Evolutionary conservation across 2,888 invertebrate genomes (phyloP), one percentile per base, ranked within the genome.

Genomic region (Hirtodrosophila duncani): DNA sequence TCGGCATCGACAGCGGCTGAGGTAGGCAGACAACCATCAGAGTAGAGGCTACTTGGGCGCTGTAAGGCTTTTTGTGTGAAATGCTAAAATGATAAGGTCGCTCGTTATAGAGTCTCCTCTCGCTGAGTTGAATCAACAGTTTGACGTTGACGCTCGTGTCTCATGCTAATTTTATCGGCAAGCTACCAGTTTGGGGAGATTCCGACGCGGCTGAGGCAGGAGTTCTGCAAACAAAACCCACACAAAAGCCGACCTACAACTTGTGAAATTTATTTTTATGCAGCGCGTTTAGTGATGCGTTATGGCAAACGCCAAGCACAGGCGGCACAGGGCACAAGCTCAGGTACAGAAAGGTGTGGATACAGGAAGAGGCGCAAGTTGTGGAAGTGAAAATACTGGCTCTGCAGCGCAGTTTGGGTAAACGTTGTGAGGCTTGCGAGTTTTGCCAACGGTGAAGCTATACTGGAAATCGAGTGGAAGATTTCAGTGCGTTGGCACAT

Each of bases 121-220:
- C 5, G 60, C 52, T 52, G 42, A 39, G 60, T 34, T 51, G 80
- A 79, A 75, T 79, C 72, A 74, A 74, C 72, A 74, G 72, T 79
- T 79, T 75, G 80, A 51, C 65, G 53, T 48, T 64, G 69, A 20
- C 36, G 43, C 34, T 49, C 39, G 46, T 56, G 67, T 58, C 53
- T 60, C 44, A 60, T 75, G 66, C 80, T 74, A 79, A 74, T 75
- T 79, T 79, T 74, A 77, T n/a, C n/a, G n/a, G n/a, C n/a, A n/a
- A n/a, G n/a, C n/a, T n/a, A 65, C 62, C 43, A 39, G 14, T 20
- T 36, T 26, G n/a, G 5, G 26, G 7, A 16, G 6, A 5, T 5
- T 16, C 18, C 9, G 7, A 30, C 13, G 16, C 6, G 11, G 24
- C 10, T 18, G 2, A 30, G 18, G n/a, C 5, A 10, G 9, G 18